Evolutionary conservation across 1,140 invertebrate species (phyloP), one percentile per base, ranked within the genome.

Genomic region (Anastrepha ludens): DNA sequence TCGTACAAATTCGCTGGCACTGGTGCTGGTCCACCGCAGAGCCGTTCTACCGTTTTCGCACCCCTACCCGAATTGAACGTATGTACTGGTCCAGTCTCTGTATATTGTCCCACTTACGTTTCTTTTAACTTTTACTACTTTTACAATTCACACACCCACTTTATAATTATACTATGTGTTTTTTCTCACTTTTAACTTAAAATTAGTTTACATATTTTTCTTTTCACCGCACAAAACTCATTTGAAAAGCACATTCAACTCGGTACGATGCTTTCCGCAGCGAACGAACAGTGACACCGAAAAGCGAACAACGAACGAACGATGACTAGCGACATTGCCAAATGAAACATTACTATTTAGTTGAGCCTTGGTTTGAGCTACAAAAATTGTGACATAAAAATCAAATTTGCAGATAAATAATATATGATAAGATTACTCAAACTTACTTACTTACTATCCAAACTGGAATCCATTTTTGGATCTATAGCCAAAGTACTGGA

Each of bases 71-170:
- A 50, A 6, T 87, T 17, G 44, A 2, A 67, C 65, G 65, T 41
- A 17, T 87, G 55, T 58, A 81, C 65, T 47, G 55, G 60, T 85
- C 60, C 17, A 58, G 50, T 81, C 58, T 20, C 67, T 50, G 64
- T 60, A 44, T 58, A 55, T 39, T 88, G 87, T 44, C 87, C 87
- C 55, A 88, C 87, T 88, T 88, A 86, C 85, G 55, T 86, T 88
- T 59, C 44, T 85, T 62, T 81, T 41, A n/a, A 47, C 55, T 85
- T 87, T 85, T 55, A 55, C 1, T n/a, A 39, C 58, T 5, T 44
- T 86, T 41, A 60, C 29, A n/a, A n/a, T 50, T 62, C 39, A 44
- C 50, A 65, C 15, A 13, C 29, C 29, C 5, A 62, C n/a, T 47
- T 62, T 39, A 17, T 17, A 86, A 62, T 86, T 86, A 41, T 41